These are phyloP conservation scores for Polyommatus iphigenia DNA, from an alignment of 2,888 invertebrate genomes.

Conservation along the genomic window DNA sequence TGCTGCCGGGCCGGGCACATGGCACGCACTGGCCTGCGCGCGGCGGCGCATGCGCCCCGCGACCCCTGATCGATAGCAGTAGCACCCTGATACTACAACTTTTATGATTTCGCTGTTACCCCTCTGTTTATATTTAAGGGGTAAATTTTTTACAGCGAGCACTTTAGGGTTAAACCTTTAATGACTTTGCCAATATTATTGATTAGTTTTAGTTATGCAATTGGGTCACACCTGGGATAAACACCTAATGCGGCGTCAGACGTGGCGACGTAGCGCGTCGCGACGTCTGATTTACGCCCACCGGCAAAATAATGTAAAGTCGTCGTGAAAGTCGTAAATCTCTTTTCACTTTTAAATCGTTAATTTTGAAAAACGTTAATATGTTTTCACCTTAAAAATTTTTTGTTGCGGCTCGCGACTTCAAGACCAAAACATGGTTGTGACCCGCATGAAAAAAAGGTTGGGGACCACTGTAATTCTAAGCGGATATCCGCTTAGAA, in stretches of 20 bases:
- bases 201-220: neutral
- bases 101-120: slow-evolving; percentile 56
- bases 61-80: slow-evolving; percentile 74
- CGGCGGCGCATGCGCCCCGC: slow-evolving; percentile 55
- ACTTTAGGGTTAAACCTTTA: neutral
- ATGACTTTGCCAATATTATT: slow-evolving; percentile 8
- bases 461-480: no score
- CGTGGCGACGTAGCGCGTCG: neutral
- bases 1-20: slow-evolving; percentile 52
- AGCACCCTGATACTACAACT: slow-evolving; percentile 62
- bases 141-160: slow-evolving; percentile 32
- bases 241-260: neutral
- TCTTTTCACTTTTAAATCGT: no score
- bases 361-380: no score
- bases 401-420: no score
- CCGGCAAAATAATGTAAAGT: neutral
- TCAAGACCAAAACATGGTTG: no score
- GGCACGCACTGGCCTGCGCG: slow-evolving; percentile 52
- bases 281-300: neutral
- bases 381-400: no score
- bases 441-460: no score
- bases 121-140: slow-evolving; percentile 20
- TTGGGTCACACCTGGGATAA: neutral
- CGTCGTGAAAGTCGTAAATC: no score
- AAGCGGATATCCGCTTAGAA: no score